Conservation (phyloP, 1,140 invertebrate species). For the Drosophila pruinosa region DNA sequence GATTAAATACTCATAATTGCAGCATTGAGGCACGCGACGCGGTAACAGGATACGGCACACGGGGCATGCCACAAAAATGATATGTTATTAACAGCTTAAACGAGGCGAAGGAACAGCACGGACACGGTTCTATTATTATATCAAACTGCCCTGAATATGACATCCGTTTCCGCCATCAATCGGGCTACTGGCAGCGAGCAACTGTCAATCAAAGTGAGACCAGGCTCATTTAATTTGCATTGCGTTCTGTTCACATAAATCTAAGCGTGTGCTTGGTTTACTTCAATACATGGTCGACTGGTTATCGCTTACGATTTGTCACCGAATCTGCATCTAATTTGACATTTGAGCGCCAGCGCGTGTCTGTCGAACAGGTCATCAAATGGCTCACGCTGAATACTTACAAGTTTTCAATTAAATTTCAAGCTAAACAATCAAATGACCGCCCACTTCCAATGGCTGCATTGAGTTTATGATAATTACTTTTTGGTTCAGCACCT, state of each 20-base stretch:
- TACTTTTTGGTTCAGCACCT: slow-evolving; percentile 59
- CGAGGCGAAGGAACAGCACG: slow-evolving; percentile 32
- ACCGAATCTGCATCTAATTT: slow-evolving; percentile 21
- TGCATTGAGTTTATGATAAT: slow-evolving; percentile 49
- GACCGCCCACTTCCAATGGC: not conserved
- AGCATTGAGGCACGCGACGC: slow-evolving; percentile 56
- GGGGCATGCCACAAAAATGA: slow-evolving; percentile 64
- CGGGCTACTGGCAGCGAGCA: not conserved
- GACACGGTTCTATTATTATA: slow-evolving; percentile 46
- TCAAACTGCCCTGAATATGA: slow-evolving; percentile 47
- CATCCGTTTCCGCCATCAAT: slow-evolving; percentile 67
- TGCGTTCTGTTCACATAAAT: slow-evolving; percentile 27
- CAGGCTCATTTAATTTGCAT: slow-evolving; percentile 53
- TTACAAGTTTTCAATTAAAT: slow-evolving; percentile 49
- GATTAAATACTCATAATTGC: slow-evolving; percentile 75
- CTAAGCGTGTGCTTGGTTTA: slow-evolving; percentile 36
- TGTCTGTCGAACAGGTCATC: slow-evolving; percentile 5
- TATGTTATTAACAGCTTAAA: slow-evolving; percentile 73
- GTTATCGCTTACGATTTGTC: slow-evolving; percentile 12
- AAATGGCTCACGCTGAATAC: not conserved
- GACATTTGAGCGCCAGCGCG: slow-evolving; percentile 44
- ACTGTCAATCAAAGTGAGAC: slow-evolving; percentile 60
- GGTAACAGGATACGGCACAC: slow-evolving; percentile 61
- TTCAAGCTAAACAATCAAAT: slow-evolving; percentile 41
- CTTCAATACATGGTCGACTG: not conserved